phyloP scores from a whole-genome alignment of 2,797 vertebrate genomes.

The Hafferia zeledoni region DNA sequence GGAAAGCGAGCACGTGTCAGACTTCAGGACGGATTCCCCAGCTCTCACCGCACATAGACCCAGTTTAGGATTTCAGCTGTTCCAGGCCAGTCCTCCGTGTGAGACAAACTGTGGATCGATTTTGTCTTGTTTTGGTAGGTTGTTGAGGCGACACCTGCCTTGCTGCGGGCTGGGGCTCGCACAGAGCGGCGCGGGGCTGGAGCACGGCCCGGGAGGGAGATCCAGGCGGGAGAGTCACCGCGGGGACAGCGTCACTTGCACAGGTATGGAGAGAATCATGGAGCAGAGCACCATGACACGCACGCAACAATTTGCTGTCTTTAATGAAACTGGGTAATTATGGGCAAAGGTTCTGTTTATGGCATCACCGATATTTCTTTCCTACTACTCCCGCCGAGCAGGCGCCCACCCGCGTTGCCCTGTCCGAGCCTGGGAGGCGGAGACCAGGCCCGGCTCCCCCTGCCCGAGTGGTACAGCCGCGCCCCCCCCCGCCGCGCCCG shows the following conservation, averaged over 20 bases:
- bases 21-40: not conserved
- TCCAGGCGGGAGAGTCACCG: not conserved
- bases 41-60: rapidly evolving
- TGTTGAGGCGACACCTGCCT: not conserved
- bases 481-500: rapidly evolving
- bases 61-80: not conserved
- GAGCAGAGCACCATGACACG: not conserved
- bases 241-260: not conserved
- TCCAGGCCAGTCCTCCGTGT: rapidly evolving
- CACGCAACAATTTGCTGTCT: not conserved
- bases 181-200: rapidly evolving
- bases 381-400: not conserved
- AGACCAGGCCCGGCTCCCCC: not conserved
- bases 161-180: not conserved
- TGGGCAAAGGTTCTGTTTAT: not conserved
- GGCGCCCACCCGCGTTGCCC: too few species aligned
- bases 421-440: rapidly evolving
- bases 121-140: not conserved
- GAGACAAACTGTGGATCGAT: not conserved
- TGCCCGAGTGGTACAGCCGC: not conserved
- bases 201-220: too few species aligned
- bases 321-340: not conserved
- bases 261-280: not conserved
- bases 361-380: not conserved
- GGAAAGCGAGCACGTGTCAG: rapidly evolving